A percentile compares a stretch with the other conserved stretches of the same genome.
These are phyloP conservation scores for Rhodeus uyekii DNA, from an alignment of 2,797 vertebrate species.

Conservation along the genomic window DNA sequence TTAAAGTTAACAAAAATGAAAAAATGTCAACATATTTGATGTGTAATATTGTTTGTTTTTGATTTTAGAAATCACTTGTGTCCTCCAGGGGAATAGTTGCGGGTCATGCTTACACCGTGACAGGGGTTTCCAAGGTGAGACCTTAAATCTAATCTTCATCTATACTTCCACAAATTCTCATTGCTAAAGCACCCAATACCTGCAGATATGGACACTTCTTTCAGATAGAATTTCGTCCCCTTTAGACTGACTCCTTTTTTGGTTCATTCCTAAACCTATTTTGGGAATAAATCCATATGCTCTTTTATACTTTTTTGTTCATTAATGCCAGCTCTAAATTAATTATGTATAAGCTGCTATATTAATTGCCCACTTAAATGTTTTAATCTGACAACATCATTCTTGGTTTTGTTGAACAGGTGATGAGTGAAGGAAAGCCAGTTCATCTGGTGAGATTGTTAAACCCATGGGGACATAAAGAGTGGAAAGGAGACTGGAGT, in stretches of 20 bases:
- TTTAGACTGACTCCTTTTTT: background rate
- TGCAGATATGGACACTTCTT: background rate
- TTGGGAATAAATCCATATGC: background rate
- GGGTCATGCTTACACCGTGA: too few relatives aligned
- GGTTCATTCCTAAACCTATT: too few relatives aligned
- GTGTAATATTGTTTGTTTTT: background rate
- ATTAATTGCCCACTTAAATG: background rate
- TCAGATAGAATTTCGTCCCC: too few relatives aligned
- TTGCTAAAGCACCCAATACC: background rate
- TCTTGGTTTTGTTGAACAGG: constrained; percentile 61
- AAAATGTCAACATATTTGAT: too few relatives aligned
- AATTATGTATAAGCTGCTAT: background rate
- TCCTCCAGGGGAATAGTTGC: too few relatives aligned
- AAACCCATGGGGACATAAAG: constrained; percentile 84
- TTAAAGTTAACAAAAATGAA: too few relatives aligned
- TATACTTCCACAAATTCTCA: too few relatives aligned
- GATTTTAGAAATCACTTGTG: too few relatives aligned
- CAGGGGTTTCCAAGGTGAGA: too few relatives aligned
- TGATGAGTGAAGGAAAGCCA: constrained; percentile 66
- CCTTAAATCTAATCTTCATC: too few relatives aligned
- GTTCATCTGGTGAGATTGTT: constrained; percentile 79
- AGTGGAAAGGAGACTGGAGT: constrained; percentile 88
- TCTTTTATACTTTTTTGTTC: background rate
- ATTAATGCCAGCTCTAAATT: background rate
- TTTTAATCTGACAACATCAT: background rate